Base-by-base conservation (phyloP, 2,797 vertebrate genomes). In the Phrynocephalus guinanensis region DNA sequence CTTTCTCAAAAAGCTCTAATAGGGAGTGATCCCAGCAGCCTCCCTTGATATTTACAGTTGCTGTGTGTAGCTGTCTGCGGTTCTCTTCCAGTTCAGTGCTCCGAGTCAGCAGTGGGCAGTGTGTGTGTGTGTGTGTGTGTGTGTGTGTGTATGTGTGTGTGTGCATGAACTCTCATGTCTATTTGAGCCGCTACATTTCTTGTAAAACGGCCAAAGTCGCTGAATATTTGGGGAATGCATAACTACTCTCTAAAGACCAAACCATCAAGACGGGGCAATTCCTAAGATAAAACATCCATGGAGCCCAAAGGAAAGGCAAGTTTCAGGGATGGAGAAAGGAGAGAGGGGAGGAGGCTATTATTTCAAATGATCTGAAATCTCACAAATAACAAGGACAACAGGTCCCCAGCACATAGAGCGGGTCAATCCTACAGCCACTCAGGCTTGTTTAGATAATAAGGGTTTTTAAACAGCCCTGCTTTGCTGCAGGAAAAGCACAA, bases 361-460 rank as follows among this genome's bases (percentile, higher is more conserved):
- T 87, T 79, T 85, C 66, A 66, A 73, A 82, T 1, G 52, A 89
- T 77, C 86, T 82, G 0, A 80, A 89, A 88, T 87, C 80, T 60
- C n/a, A 75, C 0, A 44, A 89, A 71, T 76, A 82, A 84, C 79
- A 68, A 75, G 90, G 82, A 77, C 30, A 78, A 77, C 88, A 79
- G 26, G n/a, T 89, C 80, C 72, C 66, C 86, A 73, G 48, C 50
- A 18, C 1, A 76, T 56, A 75, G 13, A 9, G 28, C 44, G 81
- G 2, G 33, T 86, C 87, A 83, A 66, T 91, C 88, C 72, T 60
- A 50, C 50, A 9, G 13, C 85, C 78, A 44, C 81, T 83, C 77
- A 80, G 56, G 28, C 6, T 20, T 24, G 1, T 77, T 63, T 20
- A 63, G 60, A 76, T 56, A 6, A 6, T 26, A 77, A 7, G 44